These are phyloP conservation scores for Leucopsar rothschildi DNA, from an alignment of 2,113 vertebrate species.

Conservation along the genomic window DNA sequence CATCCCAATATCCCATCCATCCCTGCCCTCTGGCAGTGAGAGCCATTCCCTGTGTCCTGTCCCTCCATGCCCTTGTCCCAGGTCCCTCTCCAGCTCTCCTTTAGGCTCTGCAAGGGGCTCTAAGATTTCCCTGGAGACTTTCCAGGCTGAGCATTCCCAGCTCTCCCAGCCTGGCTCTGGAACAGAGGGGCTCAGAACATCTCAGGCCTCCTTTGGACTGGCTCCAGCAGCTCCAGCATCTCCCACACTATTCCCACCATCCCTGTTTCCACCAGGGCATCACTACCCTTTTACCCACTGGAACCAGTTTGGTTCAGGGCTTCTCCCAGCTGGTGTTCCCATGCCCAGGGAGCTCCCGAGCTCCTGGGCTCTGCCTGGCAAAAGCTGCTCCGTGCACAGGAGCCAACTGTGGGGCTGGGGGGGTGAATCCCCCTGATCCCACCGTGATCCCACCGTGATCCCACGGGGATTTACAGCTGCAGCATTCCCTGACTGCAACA, in stretches of 20 bases:
- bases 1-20: fast-evolving
- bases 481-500: fast-evolving
- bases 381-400: fast-evolving
- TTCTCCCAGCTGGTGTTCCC: fast-evolving
- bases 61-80: background rate
- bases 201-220: background rate
- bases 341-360: background rate
- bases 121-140: background rate
- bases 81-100: background rate
- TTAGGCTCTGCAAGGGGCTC: background rate
- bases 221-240: background rate
- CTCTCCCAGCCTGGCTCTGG: background rate
- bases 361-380: background rate
- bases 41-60: background rate
- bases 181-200: background rate
- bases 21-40: background rate
- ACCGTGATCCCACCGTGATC: no score
- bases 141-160: background rate
- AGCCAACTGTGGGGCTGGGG: fast-evolving
- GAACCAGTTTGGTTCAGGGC: background rate
- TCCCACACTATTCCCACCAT: background rate
- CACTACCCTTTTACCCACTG: fast-evolving
- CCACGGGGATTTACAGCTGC: fast-evolving
- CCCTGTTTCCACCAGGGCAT: background rate
- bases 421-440: background rate